Evolutionary conservation across 2,797 vertebrate genomes (phyloP).

Genomic region (Carcharodon carcharias): DNA sequence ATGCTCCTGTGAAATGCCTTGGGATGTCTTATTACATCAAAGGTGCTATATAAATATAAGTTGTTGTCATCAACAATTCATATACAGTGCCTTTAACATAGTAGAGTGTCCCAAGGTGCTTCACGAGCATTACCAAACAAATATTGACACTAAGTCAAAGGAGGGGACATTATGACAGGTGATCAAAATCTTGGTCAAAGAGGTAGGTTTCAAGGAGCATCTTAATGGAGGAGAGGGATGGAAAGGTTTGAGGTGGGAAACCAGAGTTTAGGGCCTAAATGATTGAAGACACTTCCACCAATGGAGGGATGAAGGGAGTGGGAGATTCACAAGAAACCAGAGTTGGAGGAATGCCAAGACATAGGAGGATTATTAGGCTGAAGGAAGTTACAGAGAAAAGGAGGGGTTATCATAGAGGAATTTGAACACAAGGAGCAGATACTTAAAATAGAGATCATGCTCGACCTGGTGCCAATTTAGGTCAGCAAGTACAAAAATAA

Average conservation of each 20-base stretch:
- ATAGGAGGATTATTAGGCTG: background rate
- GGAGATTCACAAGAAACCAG: background rate
- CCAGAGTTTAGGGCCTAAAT: background rate
- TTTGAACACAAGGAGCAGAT: background rate
- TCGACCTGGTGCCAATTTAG: background rate
- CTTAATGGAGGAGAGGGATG: background rate
- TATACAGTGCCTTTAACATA: background rate
- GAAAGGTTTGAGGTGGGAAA: background rate
- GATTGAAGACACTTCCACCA: background rate
- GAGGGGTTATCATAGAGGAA: background rate
- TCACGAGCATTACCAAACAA: background rate
- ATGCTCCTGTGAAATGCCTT: no score
- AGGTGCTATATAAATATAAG: no score
- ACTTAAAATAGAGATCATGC: background rate
- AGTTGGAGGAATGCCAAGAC: background rate
- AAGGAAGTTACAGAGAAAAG: background rate
- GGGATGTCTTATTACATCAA: no score
- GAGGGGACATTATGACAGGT: background rate
- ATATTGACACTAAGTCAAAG: background rate
- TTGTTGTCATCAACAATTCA: no score
- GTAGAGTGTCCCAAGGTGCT: background rate
- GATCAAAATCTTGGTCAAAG: background rate
- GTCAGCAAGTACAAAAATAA: background rate
- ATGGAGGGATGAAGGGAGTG: background rate
- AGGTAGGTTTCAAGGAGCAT: background rate